Evolutionary conservation across 2,888 invertebrate species (phyloP).

Genomic region (Heliconius ethilla): DNA sequence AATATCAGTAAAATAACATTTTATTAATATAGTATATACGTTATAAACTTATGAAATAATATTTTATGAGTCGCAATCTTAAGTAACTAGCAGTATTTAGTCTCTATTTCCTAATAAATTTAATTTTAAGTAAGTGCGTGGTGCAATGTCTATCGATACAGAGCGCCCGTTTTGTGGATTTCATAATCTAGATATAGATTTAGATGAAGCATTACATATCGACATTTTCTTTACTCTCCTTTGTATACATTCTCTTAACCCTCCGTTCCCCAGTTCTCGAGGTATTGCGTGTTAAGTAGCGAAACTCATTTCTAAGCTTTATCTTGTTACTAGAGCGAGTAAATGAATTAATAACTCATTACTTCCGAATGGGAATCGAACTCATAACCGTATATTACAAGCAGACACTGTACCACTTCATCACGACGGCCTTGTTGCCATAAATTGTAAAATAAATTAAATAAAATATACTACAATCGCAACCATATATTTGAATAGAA

Average conservation of each 20-base stretch:
- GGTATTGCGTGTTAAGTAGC: not conserved
- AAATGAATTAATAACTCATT: not conserved
- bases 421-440: not conserved
- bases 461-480: not conserved
- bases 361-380: not conserved
- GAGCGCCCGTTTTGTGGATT: not conserved
- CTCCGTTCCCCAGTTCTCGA: not conserved
- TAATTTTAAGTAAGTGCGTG: constrained; percentile 4
- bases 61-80: not conserved
- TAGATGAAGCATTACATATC: not conserved
- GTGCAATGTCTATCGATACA: not conserved
- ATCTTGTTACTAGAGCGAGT: too few species aligned
- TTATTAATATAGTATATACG: too few species aligned
- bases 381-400: not conserved
- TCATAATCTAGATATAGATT: not conserved
- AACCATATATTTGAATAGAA: not conserved
- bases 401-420: not conserved
- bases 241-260: not conserved
- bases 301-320: not conserved
- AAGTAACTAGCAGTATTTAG: not conserved
- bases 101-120: constrained; percentile 4
- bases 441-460: not conserved
- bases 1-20: too few species aligned
- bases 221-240: not conserved
- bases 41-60: not conserved